Evolutionary conservation across 2,113 vertebrate species (phyloP).

Genomic region (Otocyon megalotis): DNA sequence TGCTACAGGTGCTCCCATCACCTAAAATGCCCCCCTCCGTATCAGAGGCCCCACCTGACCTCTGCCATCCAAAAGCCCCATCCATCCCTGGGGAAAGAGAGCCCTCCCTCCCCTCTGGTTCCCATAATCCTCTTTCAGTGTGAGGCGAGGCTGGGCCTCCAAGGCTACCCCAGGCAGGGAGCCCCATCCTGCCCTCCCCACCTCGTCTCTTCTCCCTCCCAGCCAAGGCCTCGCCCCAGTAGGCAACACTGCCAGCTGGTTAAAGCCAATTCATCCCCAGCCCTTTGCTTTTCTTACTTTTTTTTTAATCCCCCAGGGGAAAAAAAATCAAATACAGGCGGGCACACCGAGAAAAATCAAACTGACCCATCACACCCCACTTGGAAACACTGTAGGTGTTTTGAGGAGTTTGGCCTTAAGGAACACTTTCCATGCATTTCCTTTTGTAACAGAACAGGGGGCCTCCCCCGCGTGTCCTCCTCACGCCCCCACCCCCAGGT

Average conservation of each 20-base stretch:
- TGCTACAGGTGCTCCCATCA: not conserved
- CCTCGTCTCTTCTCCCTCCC: not conserved
- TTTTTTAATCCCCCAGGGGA: not conserved
- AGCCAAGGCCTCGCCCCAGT: not conserved
- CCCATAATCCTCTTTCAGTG: not conserved
- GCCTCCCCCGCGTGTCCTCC: no score
- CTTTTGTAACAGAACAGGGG: not conserved
- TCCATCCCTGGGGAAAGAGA: not conserved
- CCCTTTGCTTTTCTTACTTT: not conserved
- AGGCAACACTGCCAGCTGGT: not conserved
- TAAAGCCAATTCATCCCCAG: not conserved
- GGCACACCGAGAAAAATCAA: not conserved
- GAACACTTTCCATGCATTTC: no score
- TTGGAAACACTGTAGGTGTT: rapidly evolving
- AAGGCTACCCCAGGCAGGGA: not conserved
- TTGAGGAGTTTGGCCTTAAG: not conserved
- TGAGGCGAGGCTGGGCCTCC: not conserved
- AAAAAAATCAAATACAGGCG: not conserved
- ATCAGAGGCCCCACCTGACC: not conserved
- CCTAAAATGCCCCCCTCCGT: rapidly evolving
- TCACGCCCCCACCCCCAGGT: rapidly evolving
- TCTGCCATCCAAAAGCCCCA: not conserved
- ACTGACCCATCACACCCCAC: not conserved
- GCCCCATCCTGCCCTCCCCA: not conserved
- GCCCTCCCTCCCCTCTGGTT: not conserved